phyloP scores from a whole-genome alignment of 2,113 vertebrate genomes.

The Calyptommatus sinebrachiatus region DNA sequence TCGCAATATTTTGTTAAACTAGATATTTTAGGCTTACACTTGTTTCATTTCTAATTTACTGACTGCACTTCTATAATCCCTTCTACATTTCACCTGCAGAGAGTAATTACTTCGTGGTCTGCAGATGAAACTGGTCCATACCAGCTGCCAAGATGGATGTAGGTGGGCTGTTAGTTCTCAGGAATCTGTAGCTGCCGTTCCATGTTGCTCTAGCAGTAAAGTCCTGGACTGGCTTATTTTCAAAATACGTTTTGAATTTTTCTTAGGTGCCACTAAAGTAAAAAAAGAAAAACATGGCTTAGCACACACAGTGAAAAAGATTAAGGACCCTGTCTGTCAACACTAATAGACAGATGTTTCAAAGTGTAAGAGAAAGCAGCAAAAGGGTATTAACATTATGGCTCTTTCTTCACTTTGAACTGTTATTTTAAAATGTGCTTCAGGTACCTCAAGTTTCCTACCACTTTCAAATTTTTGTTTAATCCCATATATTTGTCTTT shows the following conservation, averaged over 20 bases:
- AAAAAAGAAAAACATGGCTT: slow-evolving; percentile 50
- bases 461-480: slow-evolving; percentile 41
- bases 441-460: slow-evolving; percentile 53
- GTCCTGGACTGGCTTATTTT: slow-evolving; percentile 14
- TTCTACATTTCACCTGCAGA: not conserved
- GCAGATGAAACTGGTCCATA: not conserved
- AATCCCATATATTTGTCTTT: too few species aligned
- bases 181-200: not conserved
- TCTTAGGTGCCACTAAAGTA: slow-evolving; percentile 44
- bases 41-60: slow-evolving; percentile 9
- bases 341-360: slow-evolving; percentile 60
- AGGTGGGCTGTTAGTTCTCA: not conserved
- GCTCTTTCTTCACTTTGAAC: slow-evolving; percentile 51
- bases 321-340: slow-evolving; percentile 66
- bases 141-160: slow-evolving; percentile 9
- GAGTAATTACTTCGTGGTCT: not conserved
- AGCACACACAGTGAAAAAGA: slow-evolving; percentile 55
- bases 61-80: not conserved
- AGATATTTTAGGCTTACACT: slow-evolving; percentile 3
- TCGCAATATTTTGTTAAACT: not conserved
- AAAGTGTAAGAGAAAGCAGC: slow-evolving; percentile 49
- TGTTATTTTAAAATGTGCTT: slow-evolving; percentile 49
- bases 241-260: slow-evolving; percentile 30
- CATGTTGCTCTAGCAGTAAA: slow-evolving; percentile 43
- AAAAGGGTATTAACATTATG: slow-evolving; percentile 55